Base-by-base conservation (phyloP, 2,113 vertebrate species). In the Furnarius figulus region DNA sequence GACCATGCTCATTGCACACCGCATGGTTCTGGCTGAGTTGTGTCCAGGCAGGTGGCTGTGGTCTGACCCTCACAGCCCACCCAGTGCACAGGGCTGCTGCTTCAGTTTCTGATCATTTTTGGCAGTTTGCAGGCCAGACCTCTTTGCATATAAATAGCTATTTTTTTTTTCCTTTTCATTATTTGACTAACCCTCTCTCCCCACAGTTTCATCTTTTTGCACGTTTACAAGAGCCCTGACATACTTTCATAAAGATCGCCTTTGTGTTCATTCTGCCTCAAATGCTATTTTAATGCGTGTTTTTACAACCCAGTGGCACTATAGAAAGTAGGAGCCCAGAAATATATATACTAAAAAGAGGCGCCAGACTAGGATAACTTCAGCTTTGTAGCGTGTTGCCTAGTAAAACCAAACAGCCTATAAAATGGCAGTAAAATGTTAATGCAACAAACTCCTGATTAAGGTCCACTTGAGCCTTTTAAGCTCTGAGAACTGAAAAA, bases 131-230 rank as follows among this genome's bases (percentile, higher is more conserved):
- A 39, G 55, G 42, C 50, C 70, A 52, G 23, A 88, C 24, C 30
- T 86, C 90, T 77, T 87, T 72, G 75, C 71, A 74, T 95, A 94
- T 71, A 95, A 86, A 93, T 71, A 96, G 67, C 67, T 70, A 46
- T 42, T 50, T 63, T 47, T 33, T 23, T 7, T n/a, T 47, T 6
- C 8, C 70, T 65, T 85, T 89, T 95, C 93, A 55, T 82, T 63
- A 74, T 94, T 46, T 95, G 85, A 95, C 56, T 96, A 93, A 93
- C 65, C 30, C 30, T 8, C 58, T 35, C 67, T 55, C 24, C 68
- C 37, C 9, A 0, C 37, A 6, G 1, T 25, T 85, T 86, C 93
- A 84, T 56, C 46, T 25, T 42, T 71, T 56, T 30, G 55, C 80
- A 77, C 72, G 30, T 77, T 77, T 33, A 50, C 65, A 56, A 44